Evolutionary conservation across 2,888 invertebrate genomes (phyloP), one percentile per base, ranked within the genome.

Genomic region (Chymomyza fuscimana): DNA sequence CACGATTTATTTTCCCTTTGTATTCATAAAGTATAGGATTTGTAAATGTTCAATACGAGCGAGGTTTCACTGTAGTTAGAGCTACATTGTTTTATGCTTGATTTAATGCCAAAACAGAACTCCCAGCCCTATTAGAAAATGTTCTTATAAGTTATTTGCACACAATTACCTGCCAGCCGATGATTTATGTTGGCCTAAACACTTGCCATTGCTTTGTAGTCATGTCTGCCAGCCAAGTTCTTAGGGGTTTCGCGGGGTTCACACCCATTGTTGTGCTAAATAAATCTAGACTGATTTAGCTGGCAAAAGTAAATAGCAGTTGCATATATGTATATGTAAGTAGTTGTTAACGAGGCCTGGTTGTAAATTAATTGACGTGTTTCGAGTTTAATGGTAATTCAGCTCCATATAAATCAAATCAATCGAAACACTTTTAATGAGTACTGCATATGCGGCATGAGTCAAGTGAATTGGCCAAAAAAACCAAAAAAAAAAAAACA

Each of bases 301-400:
- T 46, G 40, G 12, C 40, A 46, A 32, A 32, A 46, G 40, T 46
- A 46, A 46, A 46, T 12, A 46, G 12, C 9, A 40, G 40, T 10
- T 12, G 40, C 3, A 40, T 9, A 40, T 40, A 6, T 40, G 5
- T 12, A 12, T 46, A 10, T 46, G 1, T 36, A 46, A 12, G 40
- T 46, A 46, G 40, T 46, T 46, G 40, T 12, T 46, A 46, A 46
- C 12, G 4, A 46, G 40, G 40, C 40, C 40, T 2, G 40, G 40
- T 46, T 46, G 40, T 4, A 46, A 46, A 46, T 46, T 46, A 46
- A 46, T 46, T 46, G 40, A 46, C 40, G 12, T 12, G 40, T 12
- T 46, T 46, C 12, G 40, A 68, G 65, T 46, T 65, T 64, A 25
- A 19, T 32, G 52, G 7, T 36, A 69, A 66, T 40, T 58, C 52